Base-by-base conservation (phyloP, 2,113 vertebrate species). In the Euleptes europaea region DNA sequence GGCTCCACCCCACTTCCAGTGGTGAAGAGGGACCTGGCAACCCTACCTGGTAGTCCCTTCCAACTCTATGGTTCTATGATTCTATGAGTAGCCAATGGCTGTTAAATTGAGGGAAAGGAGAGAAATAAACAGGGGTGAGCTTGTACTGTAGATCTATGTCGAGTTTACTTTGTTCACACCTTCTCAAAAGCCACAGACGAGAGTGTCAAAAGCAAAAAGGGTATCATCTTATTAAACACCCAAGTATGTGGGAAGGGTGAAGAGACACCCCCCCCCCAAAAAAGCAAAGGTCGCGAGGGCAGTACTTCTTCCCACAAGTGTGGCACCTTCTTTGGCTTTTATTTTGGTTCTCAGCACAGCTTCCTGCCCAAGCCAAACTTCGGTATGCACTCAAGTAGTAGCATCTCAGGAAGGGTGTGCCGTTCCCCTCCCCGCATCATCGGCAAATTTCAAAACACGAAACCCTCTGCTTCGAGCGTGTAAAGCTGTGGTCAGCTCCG, bases 151-250 rank as follows among this genome's bases (percentile, higher is more conserved):
- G 26, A 63, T 63, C 6, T 47, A n/a, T 31, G 44, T 9, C 47
- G 6, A 81, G 70, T 80, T 80, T 87, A 70, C 75, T 92, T 35
- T 5, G 66, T 92, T 93, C 91, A 87, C 94, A 94, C 94, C 92
- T 70, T 33, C 86, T 84, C 91, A 44, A 73, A 47, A 14, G 31
- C n/a, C 31, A 33, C 66, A 33, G 33, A 83, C 3, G 1, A 86
- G 88, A 69, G 28, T 0, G 1, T 42, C 0, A 81, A 84, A 28
- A 0, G 70, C 82, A 84, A 66, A 89, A 90, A 63, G 9, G 26
- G 60, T 2, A 28, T 60, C 77, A 87, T 83, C 19, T 11, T 33
- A 23, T 90, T 86, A 28, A 14, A 40, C 66, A 82, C 75, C 67
- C 87, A 8, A 71, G 23, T 11, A 35, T 40, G 35, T 10, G 35